Base-by-base conservation (phyloP, 1,140 invertebrate species). In the Chrysopa pallens region DNA sequence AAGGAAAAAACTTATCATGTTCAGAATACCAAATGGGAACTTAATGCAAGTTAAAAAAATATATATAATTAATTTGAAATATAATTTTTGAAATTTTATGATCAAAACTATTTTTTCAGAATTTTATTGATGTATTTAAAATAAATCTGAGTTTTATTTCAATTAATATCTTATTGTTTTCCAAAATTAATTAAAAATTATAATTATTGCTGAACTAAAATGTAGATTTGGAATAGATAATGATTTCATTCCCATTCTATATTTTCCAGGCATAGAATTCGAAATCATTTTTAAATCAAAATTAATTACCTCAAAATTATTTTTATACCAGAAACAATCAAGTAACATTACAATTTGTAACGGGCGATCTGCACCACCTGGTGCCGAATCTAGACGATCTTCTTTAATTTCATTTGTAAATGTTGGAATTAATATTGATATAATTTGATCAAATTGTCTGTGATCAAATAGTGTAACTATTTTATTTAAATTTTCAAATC, bases 281-380 rank as follows among this genome's bases (percentile, higher is more conserved):
- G 7, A 8, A 33, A 7, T 33, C 7, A 33, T 13, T 36, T 13
- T 13, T 36, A 3, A 36, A n/a, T 11, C 33, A 3, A 36, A 11
- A 33, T 11, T 33, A 14, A 14, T 11, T 38, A 41, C 39, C 15
- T 33, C 13, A 23, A 11, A 29, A 6, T 41, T 17, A 40, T 65
- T 56, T 11, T 67, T 54, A 44, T 63, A 68, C 73, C 76, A 80
- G 11, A 84, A 64, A n/a, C 76, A 72, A 46, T 88, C 78, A 40
- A 86, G 62, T 38, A 89, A 63, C 46, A 86, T 58, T 14, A 63
- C 63, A 39, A 72, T 54, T 49, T 71, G 69, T 6, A 66, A 68
- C 27, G 64, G 66, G 59, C 69, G 65, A 46, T 70, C 66, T 33
- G 31, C 31, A 11, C 31, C 31, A 11, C 31, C 31, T 4, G 31